Percentiles rank a stretch among this genome's conserved stretches.
phyloP scores from a whole-genome alignment of 2,888 invertebrate genomes.

The Slavum lentiscoides region DNA sequence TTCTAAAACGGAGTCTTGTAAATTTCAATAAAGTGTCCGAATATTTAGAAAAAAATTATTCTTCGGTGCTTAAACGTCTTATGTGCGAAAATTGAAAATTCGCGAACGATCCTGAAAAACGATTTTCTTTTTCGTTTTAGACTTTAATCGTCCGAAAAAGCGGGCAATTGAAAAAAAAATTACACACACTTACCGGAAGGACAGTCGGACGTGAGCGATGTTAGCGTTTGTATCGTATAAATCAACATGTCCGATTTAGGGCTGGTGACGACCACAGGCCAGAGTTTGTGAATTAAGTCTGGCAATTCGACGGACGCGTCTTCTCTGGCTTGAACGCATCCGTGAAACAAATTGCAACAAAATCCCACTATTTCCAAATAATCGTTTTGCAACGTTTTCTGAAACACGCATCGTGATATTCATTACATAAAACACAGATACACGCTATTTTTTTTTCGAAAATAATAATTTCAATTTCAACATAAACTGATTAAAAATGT shows the following conservation, averaged over 20 bases:
- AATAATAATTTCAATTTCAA: not conserved
- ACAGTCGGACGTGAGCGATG: slow-evolving; percentile 37
- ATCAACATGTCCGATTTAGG: slow-evolving; percentile 42
- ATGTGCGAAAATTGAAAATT: too few species aligned
- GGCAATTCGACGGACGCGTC: slow-evolving; percentile 36
- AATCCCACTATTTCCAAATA: slow-evolving; percentile 39
- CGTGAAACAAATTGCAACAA: slow-evolving; percentile 39
- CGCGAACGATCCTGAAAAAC: too few species aligned
- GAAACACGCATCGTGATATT: not conserved
- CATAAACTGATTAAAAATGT: not conserved
- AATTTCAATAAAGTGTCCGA: too few species aligned
- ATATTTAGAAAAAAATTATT: too few species aligned
- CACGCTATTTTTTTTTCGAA: not conserved
- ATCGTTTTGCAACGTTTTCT: slow-evolving; percentile 37
- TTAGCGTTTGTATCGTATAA: slow-evolving; percentile 40
- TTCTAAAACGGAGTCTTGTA: too few species aligned
- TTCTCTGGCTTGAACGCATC: slow-evolving; percentile 19
- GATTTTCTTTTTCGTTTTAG: too few species aligned
- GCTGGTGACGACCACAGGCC: slow-evolving; percentile 17
- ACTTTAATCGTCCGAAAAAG: too few species aligned
- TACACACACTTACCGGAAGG: slow-evolving; percentile 25
- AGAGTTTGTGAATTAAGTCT: slow-evolving; percentile 42
- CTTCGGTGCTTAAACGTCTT: too few species aligned
- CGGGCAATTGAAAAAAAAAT: not conserved
- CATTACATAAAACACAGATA: not conserved